These are phyloP conservation scores for Enteromius argenteus DNA, from an alignment of 2,797 vertebrate genomes.

Conservation along the genomic window DNA sequence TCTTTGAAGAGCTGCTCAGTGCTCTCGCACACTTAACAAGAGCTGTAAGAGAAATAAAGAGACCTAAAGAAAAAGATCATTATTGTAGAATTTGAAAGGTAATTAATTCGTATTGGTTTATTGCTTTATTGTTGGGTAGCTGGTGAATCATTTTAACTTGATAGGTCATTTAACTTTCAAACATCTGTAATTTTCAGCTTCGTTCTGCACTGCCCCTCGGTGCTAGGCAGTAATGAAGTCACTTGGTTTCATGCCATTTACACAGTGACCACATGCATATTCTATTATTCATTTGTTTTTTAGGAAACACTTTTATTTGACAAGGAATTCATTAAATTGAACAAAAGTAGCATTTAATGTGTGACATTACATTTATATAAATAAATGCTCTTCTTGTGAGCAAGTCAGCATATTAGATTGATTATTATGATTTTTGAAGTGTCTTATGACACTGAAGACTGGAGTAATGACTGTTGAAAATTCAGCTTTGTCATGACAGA, in stretches of 20 bases:
- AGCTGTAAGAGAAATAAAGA: slow-evolving; percentile 23
- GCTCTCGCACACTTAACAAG: background rate
- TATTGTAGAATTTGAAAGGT: background rate
- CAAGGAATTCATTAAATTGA: background rate
- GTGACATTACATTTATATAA: background rate
- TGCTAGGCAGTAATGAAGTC: background rate
- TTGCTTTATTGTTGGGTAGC: slow-evolving; percentile 20
- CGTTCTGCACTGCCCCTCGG: background rate
- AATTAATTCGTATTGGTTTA: background rate
- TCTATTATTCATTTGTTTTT: background rate
- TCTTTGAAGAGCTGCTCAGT: slow-evolving; percentile 60
- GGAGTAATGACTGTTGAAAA: background rate
- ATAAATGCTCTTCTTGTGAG: background rate
- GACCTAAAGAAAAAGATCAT: background rate
- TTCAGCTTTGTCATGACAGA: background rate
- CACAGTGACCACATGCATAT: background rate
- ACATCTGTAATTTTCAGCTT: background rate
- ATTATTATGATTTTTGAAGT: background rate
- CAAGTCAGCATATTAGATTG: background rate
- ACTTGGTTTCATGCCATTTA: background rate
- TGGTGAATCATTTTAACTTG: background rate
- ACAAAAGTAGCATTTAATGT: background rate
- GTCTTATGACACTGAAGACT: background rate
- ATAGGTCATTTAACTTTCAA: slow-evolving; percentile 3
- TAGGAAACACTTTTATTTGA: background rate